These are phyloP conservation scores for Papilio polytes DNA, from an alignment of 1,140 invertebrate genomes.

Conservation along the genomic window DNA sequence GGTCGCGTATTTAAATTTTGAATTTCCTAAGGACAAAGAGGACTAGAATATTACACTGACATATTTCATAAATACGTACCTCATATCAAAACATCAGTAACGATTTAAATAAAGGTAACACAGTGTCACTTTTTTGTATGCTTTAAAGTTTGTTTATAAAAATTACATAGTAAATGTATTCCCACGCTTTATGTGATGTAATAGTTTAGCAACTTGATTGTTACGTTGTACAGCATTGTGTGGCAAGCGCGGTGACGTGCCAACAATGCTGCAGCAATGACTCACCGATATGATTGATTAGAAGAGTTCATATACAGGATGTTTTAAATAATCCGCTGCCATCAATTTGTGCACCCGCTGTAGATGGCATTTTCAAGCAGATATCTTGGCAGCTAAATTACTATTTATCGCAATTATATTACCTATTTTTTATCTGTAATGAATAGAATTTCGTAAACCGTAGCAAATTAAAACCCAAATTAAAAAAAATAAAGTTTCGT, in stretches of 20 bases:
- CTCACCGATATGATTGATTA: slow-evolving; percentile 17
- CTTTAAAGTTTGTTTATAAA: background rate
- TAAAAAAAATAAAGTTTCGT: background rate
- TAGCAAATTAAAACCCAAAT: background rate
- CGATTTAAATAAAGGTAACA: background rate
- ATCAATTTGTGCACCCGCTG: background rate
- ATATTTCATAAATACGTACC: too few species aligned
- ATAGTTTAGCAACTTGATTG: slow-evolving; percentile 8
- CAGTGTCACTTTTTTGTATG: background rate
- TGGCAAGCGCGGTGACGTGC: background rate
- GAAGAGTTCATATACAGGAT: slow-evolving; percentile 5
- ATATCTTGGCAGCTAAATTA: background rate
- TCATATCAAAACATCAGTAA: too few species aligned
- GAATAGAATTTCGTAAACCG: too few species aligned
- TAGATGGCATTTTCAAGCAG: background rate
- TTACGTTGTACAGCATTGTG: slow-evolving; percentile 11
- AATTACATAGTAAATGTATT: background rate
- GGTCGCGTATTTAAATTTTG: too few species aligned
- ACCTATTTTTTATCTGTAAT: too few species aligned
- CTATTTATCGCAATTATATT: too few species aligned
- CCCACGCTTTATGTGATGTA: background rate
- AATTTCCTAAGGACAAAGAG: too few species aligned
- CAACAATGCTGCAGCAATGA: slow-evolving; percentile 4
- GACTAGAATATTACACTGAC: too few species aligned
- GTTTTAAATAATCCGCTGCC: background rate